Conservation (phyloP, 1,140 invertebrate species). For the Drosophila ercepeae region DNA sequence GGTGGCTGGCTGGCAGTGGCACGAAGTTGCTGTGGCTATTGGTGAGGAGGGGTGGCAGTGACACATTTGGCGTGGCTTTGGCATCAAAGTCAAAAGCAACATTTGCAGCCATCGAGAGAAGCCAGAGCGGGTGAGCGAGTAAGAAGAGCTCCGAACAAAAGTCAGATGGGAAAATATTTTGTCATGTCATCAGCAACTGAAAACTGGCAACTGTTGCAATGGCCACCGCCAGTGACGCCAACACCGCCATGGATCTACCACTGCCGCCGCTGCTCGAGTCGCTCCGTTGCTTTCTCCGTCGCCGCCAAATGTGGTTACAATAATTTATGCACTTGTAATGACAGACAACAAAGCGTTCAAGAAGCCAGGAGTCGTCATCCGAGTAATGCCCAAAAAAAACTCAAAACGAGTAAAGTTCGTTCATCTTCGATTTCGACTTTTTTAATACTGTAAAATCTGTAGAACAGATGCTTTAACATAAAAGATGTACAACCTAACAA, state of each 20-base stretch:
- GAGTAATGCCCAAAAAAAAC: conserved; percentile 23
- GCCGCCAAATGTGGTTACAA: conserved; percentile 79
- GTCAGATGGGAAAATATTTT: conserved; percentile 77
- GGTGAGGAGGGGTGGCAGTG: conserved; percentile 8
- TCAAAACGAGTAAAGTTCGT: conserved; percentile 1
- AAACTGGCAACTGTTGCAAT: conserved; percentile 67
- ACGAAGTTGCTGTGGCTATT: neutral
- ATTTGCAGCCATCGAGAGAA: conserved; percentile 30
- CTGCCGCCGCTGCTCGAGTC: conserved; percentile 3
- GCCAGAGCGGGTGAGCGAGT: neutral
- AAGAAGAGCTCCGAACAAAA: conserved; percentile 40
- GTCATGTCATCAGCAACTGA: conserved; percentile 73
- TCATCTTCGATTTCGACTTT: accelerated
- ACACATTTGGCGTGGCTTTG: conserved; percentile 60
- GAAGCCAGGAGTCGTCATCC: conserved; percentile 52
- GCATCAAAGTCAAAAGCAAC: conserved; percentile 76
- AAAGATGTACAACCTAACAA: too few species aligned
- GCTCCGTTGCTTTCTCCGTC: conserved; percentile 42
- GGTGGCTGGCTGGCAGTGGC: conserved; percentile 1
- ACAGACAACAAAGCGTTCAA: conserved; percentile 80
- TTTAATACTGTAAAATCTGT: neutral
- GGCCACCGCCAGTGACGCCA: conserved; percentile 18
- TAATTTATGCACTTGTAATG: conserved; percentile 82
- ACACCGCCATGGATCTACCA: conserved; percentile 3
- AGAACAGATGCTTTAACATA: too few species aligned